A percentile compares a stretch with the other conserved stretches of the same genome.
Conservation (phyloP, 2,113 vertebrate species). For the Pelodiscus sinensis region DNA sequence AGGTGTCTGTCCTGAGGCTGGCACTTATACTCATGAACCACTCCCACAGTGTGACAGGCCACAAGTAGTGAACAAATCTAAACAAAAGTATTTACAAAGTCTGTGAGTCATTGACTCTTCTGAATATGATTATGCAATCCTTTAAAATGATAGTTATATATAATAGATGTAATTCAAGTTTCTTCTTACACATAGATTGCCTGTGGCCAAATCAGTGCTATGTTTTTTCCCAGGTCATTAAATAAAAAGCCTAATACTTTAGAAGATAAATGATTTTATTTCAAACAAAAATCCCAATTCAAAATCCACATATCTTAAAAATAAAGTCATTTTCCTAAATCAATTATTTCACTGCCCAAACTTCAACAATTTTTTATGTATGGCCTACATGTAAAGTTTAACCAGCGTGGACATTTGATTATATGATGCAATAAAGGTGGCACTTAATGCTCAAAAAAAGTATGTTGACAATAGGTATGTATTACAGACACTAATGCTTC, state of each 20-base stretch:
- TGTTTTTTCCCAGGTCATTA: neutral
- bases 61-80: conserved; percentile 1
- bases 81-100: neutral
- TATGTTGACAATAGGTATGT: conserved; percentile 7
- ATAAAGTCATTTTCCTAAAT: neutral
- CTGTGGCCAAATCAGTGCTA: neutral
- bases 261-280: neutral
- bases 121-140: neutral
- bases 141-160: neutral
- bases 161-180: neutral
- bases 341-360: neutral
- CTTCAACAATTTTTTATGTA: conserved; percentile 27
- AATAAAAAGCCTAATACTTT: neutral
- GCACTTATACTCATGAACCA: neutral
- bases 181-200: neutral
- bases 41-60: neutral
- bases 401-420: neutral
- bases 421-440: neutral
- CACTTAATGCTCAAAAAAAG: conserved; percentile 2
- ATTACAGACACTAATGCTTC: conserved; percentile 21
- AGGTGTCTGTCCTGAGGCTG: neutral
- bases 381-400: conserved; percentile 34
- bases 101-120: neutral
- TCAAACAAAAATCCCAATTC: neutral
- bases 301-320: neutral